These are phyloP conservation scores for Atherinomorus stipes DNA, from an alignment of 2,113 vertebrate species.

Conservation along the genomic window DNA sequence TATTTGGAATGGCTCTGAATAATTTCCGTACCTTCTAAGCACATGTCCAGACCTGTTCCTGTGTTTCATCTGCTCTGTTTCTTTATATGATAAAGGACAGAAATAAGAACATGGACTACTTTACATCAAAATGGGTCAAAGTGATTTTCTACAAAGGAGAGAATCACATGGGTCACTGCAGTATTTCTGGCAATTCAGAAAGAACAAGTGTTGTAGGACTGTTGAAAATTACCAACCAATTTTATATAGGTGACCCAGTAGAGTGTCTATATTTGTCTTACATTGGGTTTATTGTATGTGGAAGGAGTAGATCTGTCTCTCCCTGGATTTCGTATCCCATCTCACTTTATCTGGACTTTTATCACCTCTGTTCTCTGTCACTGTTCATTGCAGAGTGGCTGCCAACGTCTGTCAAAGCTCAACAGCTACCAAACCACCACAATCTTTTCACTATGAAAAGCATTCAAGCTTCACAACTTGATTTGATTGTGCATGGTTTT, in stretches of 20 bases:
- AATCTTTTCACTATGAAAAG: constrained; percentile 5
- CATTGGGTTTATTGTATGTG: constrained; percentile 53
- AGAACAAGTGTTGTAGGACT: constrained; percentile 73
- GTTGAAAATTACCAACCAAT: constrained; percentile 78
- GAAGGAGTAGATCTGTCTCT: constrained; percentile 39
- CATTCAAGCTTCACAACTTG: background rate
- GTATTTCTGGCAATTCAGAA: constrained; percentile 82
- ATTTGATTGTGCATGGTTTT: background rate
- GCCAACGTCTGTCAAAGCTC: constrained; percentile 12
- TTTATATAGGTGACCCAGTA: constrained; percentile 83
- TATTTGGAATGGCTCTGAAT: constrained; percentile 6
- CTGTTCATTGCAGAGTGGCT: constrained; percentile 11
- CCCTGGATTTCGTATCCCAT: constrained; percentile 41
- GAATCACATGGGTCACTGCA: constrained; percentile 84
- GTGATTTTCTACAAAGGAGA: constrained; percentile 75
- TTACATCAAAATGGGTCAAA: constrained; percentile 83
- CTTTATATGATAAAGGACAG: constrained; percentile 60
- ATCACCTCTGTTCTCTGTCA: constrained; percentile 12
- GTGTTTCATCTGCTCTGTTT: constrained; percentile 42
- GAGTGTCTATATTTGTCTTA: constrained; percentile 79
- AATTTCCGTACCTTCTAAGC: constrained; percentile 1
- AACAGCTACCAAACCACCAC: background rate
- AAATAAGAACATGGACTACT: constrained; percentile 79
- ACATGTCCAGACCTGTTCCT: constrained; percentile 13
- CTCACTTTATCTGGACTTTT: constrained; percentile 39